Base-by-base conservation (phyloP, 2,797 vertebrate species). In the Pseudomugil tenellus region DNA sequence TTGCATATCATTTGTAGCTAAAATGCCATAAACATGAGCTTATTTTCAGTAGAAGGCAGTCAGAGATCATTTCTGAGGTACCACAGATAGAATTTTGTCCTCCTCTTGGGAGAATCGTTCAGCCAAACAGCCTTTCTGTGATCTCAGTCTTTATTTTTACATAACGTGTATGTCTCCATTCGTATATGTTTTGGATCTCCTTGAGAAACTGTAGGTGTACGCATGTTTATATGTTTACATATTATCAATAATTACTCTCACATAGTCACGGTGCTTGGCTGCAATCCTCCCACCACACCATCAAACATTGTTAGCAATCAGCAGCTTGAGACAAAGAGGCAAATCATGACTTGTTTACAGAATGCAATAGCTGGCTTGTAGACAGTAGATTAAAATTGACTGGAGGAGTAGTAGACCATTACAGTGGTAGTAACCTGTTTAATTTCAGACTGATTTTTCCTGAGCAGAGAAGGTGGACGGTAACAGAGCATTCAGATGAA, bases 1-100 rank as follows among this genome's bases (percentile, higher is more conserved):
- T 69, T 59, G 69, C 53, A 65, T 73, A 74, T 69, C 70, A 79
- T 70, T 89, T 79, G 72, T 86, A 77, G 73, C 85, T 87, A 85
- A 89, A 91, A 80, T 37, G 70, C 71, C 69, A 75, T 88, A 74
- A 90, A 87, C 80, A 76, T 73, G 70, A 84, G 77, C 69, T 62
- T 87, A 81, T 88, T 84, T 88, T 75, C 77, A 78, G 60, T 79
- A 86, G 77, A 73, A 68, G 79, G 84, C 72, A 73, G 85, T 88
- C 86, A 76, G 83, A 66, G 80, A 89, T 80, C 48, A 58, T 88
- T 84, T 86, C 69, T 76, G 74, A 72, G 58, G 75, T 63, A 53
- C 55, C 67, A 74, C 72, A 74, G 80, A 82, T 74, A 80, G 52
- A 46, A 72, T 70, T 21, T 19, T 21, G 25, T 81, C 60, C 61